Percentiles rank a stretch among this genome's conserved stretches.
phyloP scores from a whole-genome alignment of 2,113 vertebrate genomes.

The Nannospalax galili region DNA sequence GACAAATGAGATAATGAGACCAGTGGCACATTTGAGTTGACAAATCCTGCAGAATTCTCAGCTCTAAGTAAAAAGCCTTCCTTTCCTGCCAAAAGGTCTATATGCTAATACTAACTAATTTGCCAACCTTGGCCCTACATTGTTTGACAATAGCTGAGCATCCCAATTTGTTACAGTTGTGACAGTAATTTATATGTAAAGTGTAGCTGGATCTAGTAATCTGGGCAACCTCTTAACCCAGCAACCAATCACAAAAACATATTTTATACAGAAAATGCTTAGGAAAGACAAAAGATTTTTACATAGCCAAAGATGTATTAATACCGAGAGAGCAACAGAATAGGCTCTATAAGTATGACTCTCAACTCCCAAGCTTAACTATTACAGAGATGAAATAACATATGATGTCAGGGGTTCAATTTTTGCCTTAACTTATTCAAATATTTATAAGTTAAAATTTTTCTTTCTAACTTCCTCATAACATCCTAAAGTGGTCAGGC shows the following conservation, averaged over 20 bases:
- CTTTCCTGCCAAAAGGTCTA: conserved; percentile 87
- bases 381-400: neutral
- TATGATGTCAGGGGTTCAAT: neutral
- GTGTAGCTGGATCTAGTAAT: conserved; percentile 74
- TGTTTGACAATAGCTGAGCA: conserved; percentile 84
- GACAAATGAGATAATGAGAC: conserved; percentile 90
- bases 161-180: conserved; percentile 86
- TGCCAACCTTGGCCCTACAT: conserved; percentile 84
- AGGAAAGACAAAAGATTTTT: conserved; percentile 53
- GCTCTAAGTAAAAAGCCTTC: conserved; percentile 82
- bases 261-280: conserved; percentile 21
- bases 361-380: neutral
- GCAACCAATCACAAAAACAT: conserved; percentile 51
- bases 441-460: neutral
- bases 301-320: conserved; percentile 5
- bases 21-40: conserved; percentile 85
- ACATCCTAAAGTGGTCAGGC: neutral
- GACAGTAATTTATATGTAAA: conserved; percentile 86
- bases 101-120: conserved; percentile 90
- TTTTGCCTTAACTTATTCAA: neutral
- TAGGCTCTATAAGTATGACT: neutral
- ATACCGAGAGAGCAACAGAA: neutral
- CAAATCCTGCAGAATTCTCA: conserved; percentile 84
- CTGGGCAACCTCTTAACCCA: conserved; percentile 73
- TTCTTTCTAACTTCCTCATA: neutral